phyloP scores from a whole-genome alignment of 2,797 vertebrate genomes.

The Argentina silus region DNA sequence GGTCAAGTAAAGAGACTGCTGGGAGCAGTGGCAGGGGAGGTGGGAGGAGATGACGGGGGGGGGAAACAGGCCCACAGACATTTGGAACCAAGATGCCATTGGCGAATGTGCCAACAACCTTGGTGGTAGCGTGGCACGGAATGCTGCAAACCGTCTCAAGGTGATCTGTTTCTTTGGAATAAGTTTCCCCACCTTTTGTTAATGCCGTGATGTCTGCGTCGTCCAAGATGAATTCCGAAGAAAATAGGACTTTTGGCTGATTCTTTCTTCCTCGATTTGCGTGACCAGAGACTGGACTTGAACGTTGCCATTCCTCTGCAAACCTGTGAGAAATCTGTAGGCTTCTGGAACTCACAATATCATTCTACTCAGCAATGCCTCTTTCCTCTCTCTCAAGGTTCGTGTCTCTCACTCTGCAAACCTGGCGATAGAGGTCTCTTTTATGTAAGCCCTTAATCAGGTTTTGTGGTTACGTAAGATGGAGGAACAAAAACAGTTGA shows the following conservation, averaged over 20 bases:
- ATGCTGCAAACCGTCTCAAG: neutral
- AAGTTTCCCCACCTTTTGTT: neutral
- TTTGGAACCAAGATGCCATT: neutral
- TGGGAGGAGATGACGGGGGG: conserved; percentile 3
- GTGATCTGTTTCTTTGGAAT: conserved; percentile 3
- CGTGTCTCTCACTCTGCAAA: conserved; percentile 1
- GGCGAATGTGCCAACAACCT: conserved; percentile 10
- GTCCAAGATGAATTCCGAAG: conserved; percentile 49
- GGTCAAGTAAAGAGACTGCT: conserved; percentile 20
- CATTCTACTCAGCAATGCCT: conserved; percentile 6
- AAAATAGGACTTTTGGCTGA: conserved; percentile 45
- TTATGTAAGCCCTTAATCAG: conserved; percentile 22
- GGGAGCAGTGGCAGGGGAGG: conserved; percentile 6
- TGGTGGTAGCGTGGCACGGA: neutral
- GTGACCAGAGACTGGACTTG: conserved; percentile 26
- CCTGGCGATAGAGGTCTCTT: conserved; percentile 1
- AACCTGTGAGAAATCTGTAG: conserved; percentile 19
- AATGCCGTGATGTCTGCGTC: conserved; percentile 12
- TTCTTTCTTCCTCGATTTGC: conserved; percentile 52
- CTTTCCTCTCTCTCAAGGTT: neutral
- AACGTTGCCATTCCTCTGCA: conserved; percentile 9
- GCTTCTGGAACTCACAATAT: neutral
- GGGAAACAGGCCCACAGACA: conserved; percentile 16
- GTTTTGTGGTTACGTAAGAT: conserved; percentile 20
- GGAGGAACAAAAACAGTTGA: neutral